Conservation (phyloP, 2,888 invertebrate genomes). For the Herminia tarsipennalis region DNA sequence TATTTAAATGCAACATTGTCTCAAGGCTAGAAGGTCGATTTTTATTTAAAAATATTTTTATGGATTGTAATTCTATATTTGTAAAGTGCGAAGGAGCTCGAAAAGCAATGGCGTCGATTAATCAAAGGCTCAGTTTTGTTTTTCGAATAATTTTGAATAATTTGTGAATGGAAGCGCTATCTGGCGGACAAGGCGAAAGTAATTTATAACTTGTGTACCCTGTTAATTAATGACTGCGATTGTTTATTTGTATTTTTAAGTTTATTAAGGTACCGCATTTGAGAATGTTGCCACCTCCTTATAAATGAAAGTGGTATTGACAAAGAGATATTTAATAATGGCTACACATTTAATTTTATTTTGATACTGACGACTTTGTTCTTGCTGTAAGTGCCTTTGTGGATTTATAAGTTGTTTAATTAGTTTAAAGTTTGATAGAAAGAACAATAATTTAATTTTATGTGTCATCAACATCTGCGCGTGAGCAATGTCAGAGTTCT, state of each 20-base stretch:
- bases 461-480: too few species aligned
- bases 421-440: too few species aligned
- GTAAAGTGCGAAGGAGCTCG: slow-evolving; percentile 49
- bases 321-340: slow-evolving; percentile 1
- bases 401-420: too few species aligned
- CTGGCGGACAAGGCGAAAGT: slow-evolving; percentile 55
- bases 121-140: slow-evolving; percentile 65
- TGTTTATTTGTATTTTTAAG: slow-evolving; percentile 54
- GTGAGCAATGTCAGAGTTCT: too few species aligned
- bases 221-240: slow-evolving; percentile 68
- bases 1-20: slow-evolving; percentile 19
- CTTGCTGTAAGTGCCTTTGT: too few species aligned
- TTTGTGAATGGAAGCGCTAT: slow-evolving; percentile 73
- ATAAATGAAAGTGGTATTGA: slow-evolving; percentile 39
- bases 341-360: neutral
- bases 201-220: slow-evolving; percentile 67
- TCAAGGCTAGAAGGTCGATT: slow-evolving; percentile 31
- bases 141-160: slow-evolving; percentile 73
- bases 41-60: slow-evolving; percentile 14
- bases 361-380: slow-evolving; percentile 20
- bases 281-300: slow-evolving; percentile 27
- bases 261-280: slow-evolving; percentile 47
- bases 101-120: slow-evolving; percentile 64
- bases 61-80: slow-evolving; percentile 30
- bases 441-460: too few species aligned